Evolutionary conservation across 1,140 invertebrate genomes (phyloP), one percentile per base, ranked within the genome.

Genomic region (Hormaphis cornu): DNA sequence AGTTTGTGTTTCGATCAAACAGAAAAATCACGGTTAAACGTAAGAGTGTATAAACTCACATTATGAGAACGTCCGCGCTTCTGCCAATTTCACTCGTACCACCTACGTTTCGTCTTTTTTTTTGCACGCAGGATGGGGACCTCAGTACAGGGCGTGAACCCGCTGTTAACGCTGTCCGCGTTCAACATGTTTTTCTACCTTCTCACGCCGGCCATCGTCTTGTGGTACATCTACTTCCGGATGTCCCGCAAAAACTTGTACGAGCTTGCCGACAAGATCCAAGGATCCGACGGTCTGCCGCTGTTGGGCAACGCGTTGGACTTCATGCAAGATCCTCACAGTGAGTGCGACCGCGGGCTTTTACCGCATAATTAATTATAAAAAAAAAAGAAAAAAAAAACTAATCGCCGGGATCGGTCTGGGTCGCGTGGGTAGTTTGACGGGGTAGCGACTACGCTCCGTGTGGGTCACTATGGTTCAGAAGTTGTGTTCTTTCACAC

Each of bases 141-240:
- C 16, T 46, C 24, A 24, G 9, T 66, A 4, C 44, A 71, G 37
- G 59, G 46, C 28, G 59, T 71, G 1, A 71, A 71, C 35, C 56
- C 59, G 12, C 18, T 71, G 10, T 53, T 37, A 26, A 28, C 54
- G 26, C 74, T 82, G 30, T 82, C 82, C 69, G 80, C 83, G 16
- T 84, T 82, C 8, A 74, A 75, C 0, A 78, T 87, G 20, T 89
- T 89, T 75, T 84, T 86, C 69, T 81, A 85, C 46, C 82, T 89
- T 14, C 77, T 90, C 18, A 74, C 89, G 12, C 86, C 88, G 12
- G 84, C 86, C 0, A 7, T 87, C 9, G 74, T 85, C 0, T 79
- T 90, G 10, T 89, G 82, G 78, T 87, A 85, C 75, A 79, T 84
- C 24, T 90, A 90, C 77, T 90, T 86, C 83, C 82, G 83, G 40